These are phyloP conservation scores for Ditylenchus dipsaci DNA, from an alignment of 1,140 invertebrate species.

Conservation along the genomic window DNA sequence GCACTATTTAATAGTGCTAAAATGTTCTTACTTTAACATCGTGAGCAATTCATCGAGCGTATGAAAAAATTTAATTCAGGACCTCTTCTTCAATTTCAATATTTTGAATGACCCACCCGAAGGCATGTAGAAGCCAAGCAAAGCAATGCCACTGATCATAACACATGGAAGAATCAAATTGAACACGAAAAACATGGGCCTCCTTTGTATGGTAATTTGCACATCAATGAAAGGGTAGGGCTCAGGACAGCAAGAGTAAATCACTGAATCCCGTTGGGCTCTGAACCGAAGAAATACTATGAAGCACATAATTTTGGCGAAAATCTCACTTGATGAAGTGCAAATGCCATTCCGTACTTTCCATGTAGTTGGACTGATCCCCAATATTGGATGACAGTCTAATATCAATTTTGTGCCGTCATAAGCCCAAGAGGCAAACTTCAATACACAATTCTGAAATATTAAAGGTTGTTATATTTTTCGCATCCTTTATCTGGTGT, in stretches of 20 bases:
- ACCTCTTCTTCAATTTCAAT: too few relatives aligned
- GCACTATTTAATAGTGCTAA: too few relatives aligned
- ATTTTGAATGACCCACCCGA: too few relatives aligned
- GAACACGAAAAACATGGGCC: conserved; percentile 85
- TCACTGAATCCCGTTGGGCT: conserved; percentile 62
- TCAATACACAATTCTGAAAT: conserved; percentile 60
- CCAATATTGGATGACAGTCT: conserved; percentile 45
- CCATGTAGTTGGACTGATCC: conserved; percentile 54
- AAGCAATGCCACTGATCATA: conserved; percentile 76
- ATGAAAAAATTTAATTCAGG: too few relatives aligned
- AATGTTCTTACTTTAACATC: too few relatives aligned
- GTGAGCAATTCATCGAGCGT: too few relatives aligned
- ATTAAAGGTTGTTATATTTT: too few relatives aligned
- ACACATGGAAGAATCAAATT: conserved; percentile 83
- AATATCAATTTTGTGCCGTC: conserved; percentile 76
- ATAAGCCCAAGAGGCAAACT: conserved; percentile 92
- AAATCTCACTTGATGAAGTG: neutral
- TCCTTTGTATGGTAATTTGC: conserved; percentile 66
- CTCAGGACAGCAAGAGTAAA: conserved; percentile 69
- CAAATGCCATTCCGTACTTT: conserved; percentile 60
- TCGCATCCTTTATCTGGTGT: too few relatives aligned
- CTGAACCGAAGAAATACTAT: conserved; percentile 60
- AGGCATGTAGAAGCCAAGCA: conserved; percentile 79
- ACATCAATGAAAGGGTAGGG: conserved; percentile 68
- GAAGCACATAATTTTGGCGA: conserved; percentile 25